Conservation (phyloP, 2,113 vertebrate genomes). For the Tragelaphus scriptus region DNA sequence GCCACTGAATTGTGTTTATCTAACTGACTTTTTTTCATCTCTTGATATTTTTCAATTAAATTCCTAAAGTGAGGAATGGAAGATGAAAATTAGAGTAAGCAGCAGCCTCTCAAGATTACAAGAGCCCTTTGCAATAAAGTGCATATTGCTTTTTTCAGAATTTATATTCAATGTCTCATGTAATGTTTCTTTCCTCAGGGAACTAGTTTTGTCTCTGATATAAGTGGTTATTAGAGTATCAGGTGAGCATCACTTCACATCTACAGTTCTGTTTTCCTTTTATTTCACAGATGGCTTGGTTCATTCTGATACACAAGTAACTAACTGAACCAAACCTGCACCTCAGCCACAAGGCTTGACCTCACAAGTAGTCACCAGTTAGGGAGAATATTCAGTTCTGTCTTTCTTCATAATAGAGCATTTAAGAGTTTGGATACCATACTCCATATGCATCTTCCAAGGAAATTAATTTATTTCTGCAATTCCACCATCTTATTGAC, state of each 20-base stretch:
- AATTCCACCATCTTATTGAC: background rate
- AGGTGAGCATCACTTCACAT: background rate
- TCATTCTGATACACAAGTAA: background rate
- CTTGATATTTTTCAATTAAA: slow-evolving; percentile 27
- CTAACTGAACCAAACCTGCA: background rate
- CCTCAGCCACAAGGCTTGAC: background rate
- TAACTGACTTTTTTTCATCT: background rate
- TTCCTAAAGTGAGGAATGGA: background rate
- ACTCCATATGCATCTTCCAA: background rate
- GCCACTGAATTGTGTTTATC: background rate
- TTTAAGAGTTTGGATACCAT: background rate
- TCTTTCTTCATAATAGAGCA: background rate
- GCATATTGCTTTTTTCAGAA: background rate
- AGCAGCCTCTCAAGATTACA: background rate
- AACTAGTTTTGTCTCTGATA: background rate
- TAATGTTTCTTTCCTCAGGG: background rate
- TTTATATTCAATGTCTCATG: background rate
- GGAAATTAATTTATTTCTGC: background rate
- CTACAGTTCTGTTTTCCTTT: background rate
- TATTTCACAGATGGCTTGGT: background rate
- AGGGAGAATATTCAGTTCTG: background rate
- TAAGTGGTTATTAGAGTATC: background rate
- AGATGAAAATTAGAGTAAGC: slow-evolving; percentile 3
- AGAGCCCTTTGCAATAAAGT: background rate
- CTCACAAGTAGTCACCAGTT: background rate